Evolutionary conservation across 2,888 invertebrate species (phyloP).

Genomic region (Polydesmus complanatus): DNA sequence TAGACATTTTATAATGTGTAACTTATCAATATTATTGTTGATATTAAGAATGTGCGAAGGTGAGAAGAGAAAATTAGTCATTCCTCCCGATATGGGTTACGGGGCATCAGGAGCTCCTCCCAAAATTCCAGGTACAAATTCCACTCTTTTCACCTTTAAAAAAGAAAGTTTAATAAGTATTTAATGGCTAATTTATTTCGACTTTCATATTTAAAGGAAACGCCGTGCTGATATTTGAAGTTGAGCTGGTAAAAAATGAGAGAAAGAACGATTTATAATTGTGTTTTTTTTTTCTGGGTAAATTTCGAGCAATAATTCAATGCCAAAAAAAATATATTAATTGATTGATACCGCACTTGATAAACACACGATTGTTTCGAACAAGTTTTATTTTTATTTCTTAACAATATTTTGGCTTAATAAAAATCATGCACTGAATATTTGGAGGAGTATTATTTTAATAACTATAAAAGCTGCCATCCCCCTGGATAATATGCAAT

Average conservation of each 20-base stretch:
- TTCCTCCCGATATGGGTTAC: conserved; percentile 73
- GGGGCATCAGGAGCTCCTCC: conserved; percentile 66
- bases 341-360: too few species aligned
- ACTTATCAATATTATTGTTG: too few species aligned
- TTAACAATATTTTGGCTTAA: too few species aligned
- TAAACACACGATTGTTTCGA: too few species aligned
- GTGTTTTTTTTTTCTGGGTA: too few species aligned
- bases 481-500: too few species aligned
- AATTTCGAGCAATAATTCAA: too few species aligned
- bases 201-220: conserved; percentile 29
- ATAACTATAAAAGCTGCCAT: too few species aligned
- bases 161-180: background rate
- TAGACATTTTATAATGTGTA: conserved; percentile 6
- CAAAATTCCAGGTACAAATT: conserved; percentile 54
- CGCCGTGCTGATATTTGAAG: conserved; percentile 64
- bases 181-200: background rate
- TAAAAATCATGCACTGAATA: too few species aligned
- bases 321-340: too few species aligned
- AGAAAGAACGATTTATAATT: conserved; percentile 41
- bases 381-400: too few species aligned
- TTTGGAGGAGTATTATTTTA: too few species aligned
- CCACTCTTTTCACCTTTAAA: background rate
- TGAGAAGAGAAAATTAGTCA: conserved; percentile 68
- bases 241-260: conserved; percentile 62
- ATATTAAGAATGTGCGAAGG: conserved; percentile 81